Evolutionary conservation across 2,797 vertebrate genomes (phyloP), one percentile per base, ranked within the genome.

Genomic region (Chrysocyon brachyurus): DNA sequence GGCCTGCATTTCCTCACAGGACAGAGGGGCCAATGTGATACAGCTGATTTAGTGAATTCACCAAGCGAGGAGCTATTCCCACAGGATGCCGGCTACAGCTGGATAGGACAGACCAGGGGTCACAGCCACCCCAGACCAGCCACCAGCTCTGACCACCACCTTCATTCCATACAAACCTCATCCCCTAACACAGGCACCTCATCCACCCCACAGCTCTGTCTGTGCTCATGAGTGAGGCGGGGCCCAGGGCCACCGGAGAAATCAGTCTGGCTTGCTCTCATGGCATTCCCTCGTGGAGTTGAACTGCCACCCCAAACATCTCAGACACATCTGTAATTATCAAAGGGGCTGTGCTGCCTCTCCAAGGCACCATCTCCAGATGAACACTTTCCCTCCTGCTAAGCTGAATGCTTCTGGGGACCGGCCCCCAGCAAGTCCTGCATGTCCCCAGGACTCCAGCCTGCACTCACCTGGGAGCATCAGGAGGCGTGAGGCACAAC

Each of bases 341-440:
- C n/a, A 1, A 24, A 12, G 57, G 57, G 49, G n/a, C 16, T 11
- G 22, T 1, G 0, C 68, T n/a, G 2, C 24, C 17, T 59, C 40
- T 36, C 40, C 40, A n/a, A 28, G 75, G n/a, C 1, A 1, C 31
- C 12, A 14, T 21, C n/a, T 26, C 33, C 0, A 6, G 16, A 12
- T 24, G 57, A 54, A 22, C 12, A 10, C 24, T 40, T 56, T 40
- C 33, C 82, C 59, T 56, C 33, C n/a, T 14, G 0, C 2, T 9
- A 16, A 52, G 68, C n/a, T 63, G 46, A 84, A 3, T 2, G 4
- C 17, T 14, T 84, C 66, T 12, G 10, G 16, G 22, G 56, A 22
- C 59, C 19, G 1, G 11, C 19, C 0, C 22, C 19, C 40, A 1
- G 61, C 0, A 0, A 40, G 46, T 14, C 3, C 57, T 9, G 52